Base-by-base conservation (phyloP, 2,113 vertebrate genomes). In the Macrotus californicus region DNA sequence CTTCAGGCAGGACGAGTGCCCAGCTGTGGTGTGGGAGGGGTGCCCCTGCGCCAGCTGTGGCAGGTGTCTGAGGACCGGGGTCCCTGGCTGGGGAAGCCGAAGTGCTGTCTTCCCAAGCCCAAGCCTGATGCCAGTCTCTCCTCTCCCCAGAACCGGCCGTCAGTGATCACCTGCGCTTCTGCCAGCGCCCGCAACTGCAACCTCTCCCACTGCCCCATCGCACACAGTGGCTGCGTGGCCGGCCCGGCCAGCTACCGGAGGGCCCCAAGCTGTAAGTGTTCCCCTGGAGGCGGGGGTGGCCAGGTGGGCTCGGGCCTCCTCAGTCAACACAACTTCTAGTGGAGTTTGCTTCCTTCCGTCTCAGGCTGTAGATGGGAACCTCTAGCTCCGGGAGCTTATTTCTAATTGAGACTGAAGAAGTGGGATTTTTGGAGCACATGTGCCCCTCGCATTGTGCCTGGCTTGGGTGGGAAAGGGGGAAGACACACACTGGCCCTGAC, bases 141-240 rank as follows among this genome's bases (percentile, higher is more conserved):
- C 77, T 84, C 88, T 96, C 87, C 89, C 0, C 88, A 99, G 99
- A 99, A 99, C 98, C 99, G 99, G 91, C 99, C 99, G 6, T 99
- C 99, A 0, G 99, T 99, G 94, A 99, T 99, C 98, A 99, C 99
- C 5, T 99, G 99, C 2, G 99, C 99, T 10, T 99, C 99, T 1
- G 99, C 99, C 26, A 99, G 98, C 96, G 99, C 99, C 98, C 99
- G 99, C 14, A 99, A 99, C 98, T 99, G 99, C 97, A 99, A 99
- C 98, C 99, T 99, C 96, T 99, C 99, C 0, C 99, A 99, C 97
- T 99, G 99, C 98, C 99, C 99, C 2, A 97, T 99, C 0, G 99
- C 99, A 8, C 99, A 99, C 98, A 99, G 99, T 0, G 99, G 99
- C 98, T 99, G 99, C 29, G 98, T 99, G 2, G 98, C 98, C 0